Conservation (phyloP, 1,140 invertebrate species). For the Drosophila eugracilis region DNA sequence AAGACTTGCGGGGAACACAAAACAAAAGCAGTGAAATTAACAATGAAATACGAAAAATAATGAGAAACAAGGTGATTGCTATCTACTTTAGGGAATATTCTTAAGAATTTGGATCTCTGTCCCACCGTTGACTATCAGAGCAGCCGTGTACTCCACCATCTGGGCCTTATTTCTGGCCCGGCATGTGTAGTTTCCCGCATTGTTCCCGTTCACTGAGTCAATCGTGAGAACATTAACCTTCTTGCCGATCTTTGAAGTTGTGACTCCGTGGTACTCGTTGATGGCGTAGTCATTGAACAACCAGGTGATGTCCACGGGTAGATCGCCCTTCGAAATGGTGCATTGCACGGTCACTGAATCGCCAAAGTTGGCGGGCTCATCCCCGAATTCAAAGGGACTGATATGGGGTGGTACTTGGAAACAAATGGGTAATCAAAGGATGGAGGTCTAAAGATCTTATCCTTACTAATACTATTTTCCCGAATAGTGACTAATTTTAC, state of each 20-base stretch:
- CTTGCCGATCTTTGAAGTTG: slow-evolving; percentile 90
- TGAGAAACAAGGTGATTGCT: slow-evolving; percentile 3
- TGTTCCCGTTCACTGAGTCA: slow-evolving; percentile 89
- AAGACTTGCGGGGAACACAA: slow-evolving; percentile 85
- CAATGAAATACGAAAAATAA: slow-evolving; percentile 19
- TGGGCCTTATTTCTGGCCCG: slow-evolving; percentile 91
- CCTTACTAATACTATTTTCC: not conserved
- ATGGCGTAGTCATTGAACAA: slow-evolving; percentile 88
- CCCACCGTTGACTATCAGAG: slow-evolving; percentile 91
- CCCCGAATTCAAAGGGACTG: slow-evolving; percentile 88
- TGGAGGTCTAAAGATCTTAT: not conserved
- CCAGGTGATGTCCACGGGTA: slow-evolving; percentile 89
- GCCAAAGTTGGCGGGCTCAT: slow-evolving; percentile 89
- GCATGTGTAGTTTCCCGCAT: slow-evolving; percentile 92
- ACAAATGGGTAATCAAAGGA: not conserved
- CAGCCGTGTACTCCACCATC: slow-evolving; percentile 88
- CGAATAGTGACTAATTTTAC: not conserved
- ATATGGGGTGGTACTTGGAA: slow-evolving; percentile 88
- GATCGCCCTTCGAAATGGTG: slow-evolving; percentile 89
- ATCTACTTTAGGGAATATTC: slow-evolving; percentile 21
- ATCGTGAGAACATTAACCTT: slow-evolving; percentile 91
- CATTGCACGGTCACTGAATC: slow-evolving; percentile 89
- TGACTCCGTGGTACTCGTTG: slow-evolving; percentile 88
- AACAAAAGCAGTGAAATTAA: slow-evolving; percentile 14
- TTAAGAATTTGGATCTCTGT: slow-evolving; percentile 28